A percentile compares a stretch with the other conserved stretches of the same genome.
These are phyloP conservation scores for Epirrhoe alternata DNA, from an alignment of 2,888 invertebrate genomes.

Conservation along the genomic window DNA sequence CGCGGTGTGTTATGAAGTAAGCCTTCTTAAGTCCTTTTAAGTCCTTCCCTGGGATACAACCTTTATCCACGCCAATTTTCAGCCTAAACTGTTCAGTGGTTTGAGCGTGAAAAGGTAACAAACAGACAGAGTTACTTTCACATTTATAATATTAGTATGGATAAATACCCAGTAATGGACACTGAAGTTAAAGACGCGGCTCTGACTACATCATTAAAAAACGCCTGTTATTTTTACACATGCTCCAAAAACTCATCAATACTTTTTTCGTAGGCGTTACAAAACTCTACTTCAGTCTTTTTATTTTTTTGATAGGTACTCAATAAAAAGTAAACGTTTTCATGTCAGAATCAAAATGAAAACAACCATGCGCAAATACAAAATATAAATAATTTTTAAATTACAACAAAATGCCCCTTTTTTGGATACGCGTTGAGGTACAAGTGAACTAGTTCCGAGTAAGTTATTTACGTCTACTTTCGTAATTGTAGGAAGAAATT, in stretches of 20 bases:
- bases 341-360: constrained; percentile 11
- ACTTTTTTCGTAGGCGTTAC: not conserved
- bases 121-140: no score
- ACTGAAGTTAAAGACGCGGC: no score
- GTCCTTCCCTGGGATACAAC: no score
- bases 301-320: not conserved
- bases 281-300: not conserved
- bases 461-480: not conserved
- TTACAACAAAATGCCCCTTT: constrained; percentile 13
- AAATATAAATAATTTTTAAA: constrained; percentile 1
- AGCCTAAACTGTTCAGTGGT: no score
- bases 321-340: not conserved
- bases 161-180: no score
- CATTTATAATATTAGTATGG: no score
- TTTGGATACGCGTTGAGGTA: constrained; percentile 2
- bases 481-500: not conserved
- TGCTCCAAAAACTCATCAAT: not conserved
- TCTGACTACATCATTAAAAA: not conserved
- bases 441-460: constrained; percentile 10
- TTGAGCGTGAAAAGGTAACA: no score
- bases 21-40: no score
- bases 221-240: not conserved
- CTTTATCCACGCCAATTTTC: no score
- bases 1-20: no score
- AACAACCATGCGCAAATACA: not conserved